phyloP scores from a whole-genome alignment of 2,797 vertebrate genomes.

The Coregonus sp. region DNA sequence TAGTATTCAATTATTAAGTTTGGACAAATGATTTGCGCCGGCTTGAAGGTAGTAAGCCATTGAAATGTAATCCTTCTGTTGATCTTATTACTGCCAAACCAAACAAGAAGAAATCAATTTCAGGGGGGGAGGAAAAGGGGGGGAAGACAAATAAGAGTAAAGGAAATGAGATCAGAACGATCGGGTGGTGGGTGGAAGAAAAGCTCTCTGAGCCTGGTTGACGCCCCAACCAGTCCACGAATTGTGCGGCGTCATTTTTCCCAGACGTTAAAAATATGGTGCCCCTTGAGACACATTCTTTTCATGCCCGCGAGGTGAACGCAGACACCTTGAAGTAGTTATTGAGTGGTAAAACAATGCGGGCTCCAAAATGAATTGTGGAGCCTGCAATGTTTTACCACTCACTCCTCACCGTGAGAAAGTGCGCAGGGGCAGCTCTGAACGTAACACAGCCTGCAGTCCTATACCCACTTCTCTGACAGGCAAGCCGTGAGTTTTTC shows the following conservation, averaged over 20 bases:
- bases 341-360: conserved; percentile 10
- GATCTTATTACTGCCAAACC: conserved; percentile 93
- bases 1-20: conserved; percentile 98
- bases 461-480: neutral
- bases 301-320: conserved; percentile 60
- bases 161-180: conserved; percentile 72
- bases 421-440: conserved; percentile 52
- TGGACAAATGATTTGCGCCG: conserved; percentile 99
- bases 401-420: conserved; percentile 58
- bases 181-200: conserved; percentile 53
- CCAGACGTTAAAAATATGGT: conserved; percentile 63
- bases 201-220: conserved; percentile 49
- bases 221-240: conserved; percentile 64
- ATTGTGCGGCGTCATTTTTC: conserved; percentile 59
- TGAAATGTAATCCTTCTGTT: conserved; percentile 94
- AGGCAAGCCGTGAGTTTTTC: neutral
- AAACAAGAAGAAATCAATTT: conserved; percentile 94
- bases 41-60: conserved; percentile 94
- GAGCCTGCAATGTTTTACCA: conserved; percentile 41
- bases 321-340: conserved; percentile 64
- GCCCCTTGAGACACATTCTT: conserved; percentile 21
- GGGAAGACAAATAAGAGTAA: conserved; percentile 38
- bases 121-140: conserved; percentile 65
- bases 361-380: conserved; percentile 51
- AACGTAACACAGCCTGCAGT: neutral